Evolutionary conservation across 2,888 invertebrate species (phyloP), one percentile per base, ranked within the genome.

Genomic region (Graphium colonna): DNA sequence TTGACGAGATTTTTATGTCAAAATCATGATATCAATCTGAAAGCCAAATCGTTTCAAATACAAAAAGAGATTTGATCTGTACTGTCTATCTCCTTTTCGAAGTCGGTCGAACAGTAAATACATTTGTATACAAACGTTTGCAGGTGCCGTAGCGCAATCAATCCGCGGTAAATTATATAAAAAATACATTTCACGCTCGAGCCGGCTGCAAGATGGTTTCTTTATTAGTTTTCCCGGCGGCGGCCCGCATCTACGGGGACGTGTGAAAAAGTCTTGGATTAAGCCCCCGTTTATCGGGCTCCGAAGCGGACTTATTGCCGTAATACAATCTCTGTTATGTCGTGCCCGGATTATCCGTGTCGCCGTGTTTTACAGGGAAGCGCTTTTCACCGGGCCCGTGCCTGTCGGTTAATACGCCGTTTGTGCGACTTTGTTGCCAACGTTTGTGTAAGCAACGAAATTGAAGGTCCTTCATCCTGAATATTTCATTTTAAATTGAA

Each of bases 131-230:
- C 9, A 45, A 54, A 50, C 50, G 60, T 62, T 62, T 67, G 67
- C 79, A 75, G 78, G 74, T 76, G 77, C 77, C 72, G 73, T 69
- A 68, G 67, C 71, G 64, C 73, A 84, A 90, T 89, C 90, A 86
- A 82, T 86, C 70, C 83, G 82, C 69, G 81, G 82, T 83, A 90
- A 90, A 90, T 90, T 90, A 88, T 87, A 90, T 90, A 90, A 90
- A 90, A 90, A 90, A 90, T 86, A 90, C 89, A 90, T 90, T 90
- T 90, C 90, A 90, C 81, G 90, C 89, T 79, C 82, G 82, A 89
- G 88, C 82, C 84, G 87, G 70, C 83, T 65, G 74, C 78, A 79
- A 86, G 85, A 90, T 90, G 88, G 89, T 86, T 87, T 88, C 87
- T 86, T 89, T 89, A 90, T 90, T 90, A 90, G 87, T 88, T 88